Base-by-base conservation (phyloP, 2,888 invertebrate species). In the Eucera pruinosa region DNA sequence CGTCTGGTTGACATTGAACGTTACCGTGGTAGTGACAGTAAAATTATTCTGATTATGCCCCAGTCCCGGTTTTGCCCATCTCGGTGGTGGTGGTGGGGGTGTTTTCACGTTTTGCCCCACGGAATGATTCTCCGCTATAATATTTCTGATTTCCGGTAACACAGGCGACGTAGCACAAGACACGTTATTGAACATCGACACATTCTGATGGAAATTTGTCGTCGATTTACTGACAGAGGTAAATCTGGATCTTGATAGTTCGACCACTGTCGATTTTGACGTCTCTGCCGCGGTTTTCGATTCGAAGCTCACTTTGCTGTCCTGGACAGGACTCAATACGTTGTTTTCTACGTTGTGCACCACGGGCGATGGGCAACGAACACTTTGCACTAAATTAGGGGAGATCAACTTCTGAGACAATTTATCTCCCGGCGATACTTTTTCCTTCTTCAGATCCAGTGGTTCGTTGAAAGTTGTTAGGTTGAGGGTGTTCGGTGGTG, bases 11-110 rank as follows among this genome's bases (percentile, higher is more conserved):
- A 97, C 95, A 87, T 96, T 96, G 91, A 97, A 96, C 20, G 96
- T 96, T 57, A 97, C 96, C n/a, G 96, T 96, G n/a, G 97, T 96
- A 57, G 97, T 96, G 60, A 97, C 96, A 54, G 95, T 96, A 90
- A 97, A 96, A 91, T 96, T 97, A 90, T 95, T 96, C 90, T 91
- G 90, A 68, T 62, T 87, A 64, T 92, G 92, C 78, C 93, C 93
- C 82, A 94, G 93, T 30, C 93, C 94, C 0, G 97, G 97, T 91
- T 97, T 97, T 0, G 96, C 95, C 97, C 97, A 97, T 87, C 97
- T 94, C 15, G 97, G 96, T 0, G 97, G 97, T 0, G 97, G 97
- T 0, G 96, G 96, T 6, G 97, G 97, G 1, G 97, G 97, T 39
- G 96, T 96, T 71, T 91, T 91, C 3, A 86, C 87, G 65, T 85